These are phyloP conservation scores for Nycticorax nycticorax DNA, from an alignment of 2,113 vertebrate genomes.

Conservation along the genomic window DNA sequence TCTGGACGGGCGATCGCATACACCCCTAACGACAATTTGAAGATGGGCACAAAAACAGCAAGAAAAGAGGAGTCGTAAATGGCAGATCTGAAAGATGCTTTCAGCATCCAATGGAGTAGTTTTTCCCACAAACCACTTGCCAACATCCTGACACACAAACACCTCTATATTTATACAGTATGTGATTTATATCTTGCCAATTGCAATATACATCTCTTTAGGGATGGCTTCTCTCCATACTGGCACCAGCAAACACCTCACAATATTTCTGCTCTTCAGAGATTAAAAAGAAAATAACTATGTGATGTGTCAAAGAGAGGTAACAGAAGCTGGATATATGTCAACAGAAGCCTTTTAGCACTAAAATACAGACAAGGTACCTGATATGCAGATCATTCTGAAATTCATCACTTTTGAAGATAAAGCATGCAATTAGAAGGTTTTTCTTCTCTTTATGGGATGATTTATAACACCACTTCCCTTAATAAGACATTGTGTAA, in stretches of 20 bases:
- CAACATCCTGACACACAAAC: slow-evolving; percentile 63
- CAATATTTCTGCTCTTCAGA: slow-evolving; percentile 50
- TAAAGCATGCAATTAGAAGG: slow-evolving; percentile 44
- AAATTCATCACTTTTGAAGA: slow-evolving; percentile 54
- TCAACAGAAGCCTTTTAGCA: slow-evolving; percentile 51
- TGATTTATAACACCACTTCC: slow-evolving; percentile 28
- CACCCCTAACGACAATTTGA: not conserved
- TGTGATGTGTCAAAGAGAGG: slow-evolving; percentile 37
- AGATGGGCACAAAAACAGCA: not conserved
- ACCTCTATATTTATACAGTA: slow-evolving; percentile 55
- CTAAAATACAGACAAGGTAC: slow-evolving; percentile 19
- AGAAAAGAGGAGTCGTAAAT: not conserved
- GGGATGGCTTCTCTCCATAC: slow-evolving; percentile 62
- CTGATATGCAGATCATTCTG: slow-evolving; percentile 21
- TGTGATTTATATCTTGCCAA: slow-evolving; percentile 66
- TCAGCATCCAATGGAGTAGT: slow-evolving; percentile 4
- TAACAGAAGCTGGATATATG: slow-evolving; percentile 42
- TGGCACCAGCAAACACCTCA: slow-evolving; percentile 53
- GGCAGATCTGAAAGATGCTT: slow-evolving; percentile 21
- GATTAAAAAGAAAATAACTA: slow-evolving; percentile 58
- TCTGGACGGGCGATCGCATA: not conserved
- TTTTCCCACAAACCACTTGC: slow-evolving; percentile 46
- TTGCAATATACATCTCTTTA: slow-evolving; percentile 51
- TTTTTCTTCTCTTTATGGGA: slow-evolving; percentile 23
- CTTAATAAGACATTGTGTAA: not conserved